Evolutionary conservation across 2,888 invertebrate genomes (phyloP).

Genomic region (Asteroscopus sphinx): DNA sequence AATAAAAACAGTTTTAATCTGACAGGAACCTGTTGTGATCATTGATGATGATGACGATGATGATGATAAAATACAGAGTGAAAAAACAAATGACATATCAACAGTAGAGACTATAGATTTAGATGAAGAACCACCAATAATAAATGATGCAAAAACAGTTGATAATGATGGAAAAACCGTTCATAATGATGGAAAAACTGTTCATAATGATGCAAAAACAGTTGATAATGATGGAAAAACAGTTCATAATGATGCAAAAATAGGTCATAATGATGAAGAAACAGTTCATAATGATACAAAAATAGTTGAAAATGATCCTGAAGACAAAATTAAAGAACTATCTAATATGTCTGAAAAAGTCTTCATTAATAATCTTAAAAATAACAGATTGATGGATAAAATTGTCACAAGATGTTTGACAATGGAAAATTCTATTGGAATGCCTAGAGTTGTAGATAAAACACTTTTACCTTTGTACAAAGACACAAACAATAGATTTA

Average conservation of each 20-base stretch:
- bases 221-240: not conserved
- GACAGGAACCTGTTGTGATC: slow-evolving; percentile 32
- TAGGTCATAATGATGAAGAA: not conserved
- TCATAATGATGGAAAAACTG: no score
- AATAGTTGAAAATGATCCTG: not conserved
- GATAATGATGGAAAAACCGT: not conserved
- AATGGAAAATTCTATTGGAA: slow-evolving; percentile 65
- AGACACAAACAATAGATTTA: slow-evolving; percentile 59
- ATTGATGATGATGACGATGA: slow-evolving; percentile 42
- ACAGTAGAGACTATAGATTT: slow-evolving; percentile 29
- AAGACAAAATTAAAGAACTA: not conserved
- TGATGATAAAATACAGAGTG: not conserved
- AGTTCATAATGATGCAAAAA: no score
- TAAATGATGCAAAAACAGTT: not conserved
- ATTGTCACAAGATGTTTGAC: slow-evolving; percentile 68
- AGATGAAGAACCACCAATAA: slow-evolving; percentile 34
- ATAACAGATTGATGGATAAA: slow-evolving; percentile 63
- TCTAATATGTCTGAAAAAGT: slow-evolving; percentile 28
- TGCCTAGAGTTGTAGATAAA: slow-evolving; percentile 69
- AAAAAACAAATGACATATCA: not conserved
- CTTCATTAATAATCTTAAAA: slow-evolving; percentile 41
- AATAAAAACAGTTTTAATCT: not conserved
- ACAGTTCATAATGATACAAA: not conserved
- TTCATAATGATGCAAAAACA: not conserved
- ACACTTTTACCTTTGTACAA: slow-evolving; percentile 66